These are phyloP conservation scores for Poecilia latipinna DNA, from an alignment of 2,113 vertebrate genomes.

Conservation along the genomic window DNA sequence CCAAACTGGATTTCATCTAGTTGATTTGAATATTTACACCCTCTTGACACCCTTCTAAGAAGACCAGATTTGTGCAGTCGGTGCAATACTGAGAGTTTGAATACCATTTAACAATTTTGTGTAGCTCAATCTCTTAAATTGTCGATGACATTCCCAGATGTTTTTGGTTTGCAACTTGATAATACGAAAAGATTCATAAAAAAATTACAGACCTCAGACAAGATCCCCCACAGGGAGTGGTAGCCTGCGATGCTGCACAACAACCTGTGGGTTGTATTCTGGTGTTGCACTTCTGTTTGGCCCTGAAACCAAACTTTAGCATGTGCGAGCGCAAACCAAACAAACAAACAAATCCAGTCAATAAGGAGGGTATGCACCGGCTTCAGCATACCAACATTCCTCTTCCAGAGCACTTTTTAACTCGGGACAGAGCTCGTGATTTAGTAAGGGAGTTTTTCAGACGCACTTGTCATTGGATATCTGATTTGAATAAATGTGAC, in stretches of 20 bases:
- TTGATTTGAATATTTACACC: too few species aligned
- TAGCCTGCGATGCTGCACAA: not conserved
- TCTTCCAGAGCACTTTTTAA: slow-evolving; percentile 9
- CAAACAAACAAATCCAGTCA: slow-evolving; percentile 14
- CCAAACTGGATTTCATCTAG: too few species aligned
- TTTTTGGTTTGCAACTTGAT: not conserved
- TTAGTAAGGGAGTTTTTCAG: not conserved
- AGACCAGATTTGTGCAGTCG: not conserved
- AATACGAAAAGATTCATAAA: not conserved
- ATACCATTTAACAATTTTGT: not conserved
- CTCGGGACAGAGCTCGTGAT: not conserved
- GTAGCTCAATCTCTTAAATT: not conserved
- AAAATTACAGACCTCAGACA: slow-evolving; percentile 29
- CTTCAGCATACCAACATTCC: not conserved
- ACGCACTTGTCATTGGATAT: not conserved
- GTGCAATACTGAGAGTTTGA: not conserved
- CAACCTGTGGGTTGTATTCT: slow-evolving; percentile 11
- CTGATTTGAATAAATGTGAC: slow-evolving; percentile 17
- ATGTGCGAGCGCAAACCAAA: slow-evolving; percentile 24
- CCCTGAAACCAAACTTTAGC: slow-evolving; percentile 21
- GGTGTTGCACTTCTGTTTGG: slow-evolving; percentile 33
- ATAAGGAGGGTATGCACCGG: slow-evolving; percentile 4
- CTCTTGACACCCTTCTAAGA: too few species aligned
- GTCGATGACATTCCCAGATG: not conserved
- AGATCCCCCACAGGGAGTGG: slow-evolving; percentile 9